Percentiles rank a stretch among this genome's conserved stretches.
Conservation (phyloP, 2,797 vertebrate species). For the Hyperoplus immaculatus region DNA sequence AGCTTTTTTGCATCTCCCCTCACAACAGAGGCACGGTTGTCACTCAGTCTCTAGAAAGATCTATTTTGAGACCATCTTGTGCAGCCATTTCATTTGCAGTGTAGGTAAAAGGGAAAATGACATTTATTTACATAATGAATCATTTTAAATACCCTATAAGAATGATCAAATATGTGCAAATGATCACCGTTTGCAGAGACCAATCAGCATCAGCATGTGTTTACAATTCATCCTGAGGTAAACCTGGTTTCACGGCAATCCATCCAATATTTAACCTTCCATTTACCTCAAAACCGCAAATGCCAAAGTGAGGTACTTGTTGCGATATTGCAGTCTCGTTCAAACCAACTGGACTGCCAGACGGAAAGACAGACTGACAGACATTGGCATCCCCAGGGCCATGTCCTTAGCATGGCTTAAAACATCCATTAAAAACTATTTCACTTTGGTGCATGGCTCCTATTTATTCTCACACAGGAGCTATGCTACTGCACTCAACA, state of each 20-base stretch:
- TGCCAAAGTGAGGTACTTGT: no score
- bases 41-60: conserved; percentile 18
- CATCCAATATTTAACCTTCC: neutral
- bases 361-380: neutral
- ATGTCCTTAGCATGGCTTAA: neutral
- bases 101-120: neutral
- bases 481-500: neutral
- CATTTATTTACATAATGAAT: neutral
- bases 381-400: neutral
- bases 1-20: conserved; percentile 4
- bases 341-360: neutral
- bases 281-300: neutral
- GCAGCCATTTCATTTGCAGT: neutral
- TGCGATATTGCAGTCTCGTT: no score
- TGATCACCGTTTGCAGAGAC: no score
- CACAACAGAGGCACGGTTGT: neutral
- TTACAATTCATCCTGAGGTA: neutral
- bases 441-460: neutral
- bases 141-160: no score
- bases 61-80: conserved; percentile 14
- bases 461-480: neutral
- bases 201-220: no score
- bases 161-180: no score
- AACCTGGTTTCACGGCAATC: neutral
- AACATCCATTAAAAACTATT: neutral